A percentile compares a stretch with the other conserved stretches of the same genome.
Evolutionary conservation across 2,113 vertebrate species (phyloP).

Genomic region (Urocitellus parryii): DNA sequence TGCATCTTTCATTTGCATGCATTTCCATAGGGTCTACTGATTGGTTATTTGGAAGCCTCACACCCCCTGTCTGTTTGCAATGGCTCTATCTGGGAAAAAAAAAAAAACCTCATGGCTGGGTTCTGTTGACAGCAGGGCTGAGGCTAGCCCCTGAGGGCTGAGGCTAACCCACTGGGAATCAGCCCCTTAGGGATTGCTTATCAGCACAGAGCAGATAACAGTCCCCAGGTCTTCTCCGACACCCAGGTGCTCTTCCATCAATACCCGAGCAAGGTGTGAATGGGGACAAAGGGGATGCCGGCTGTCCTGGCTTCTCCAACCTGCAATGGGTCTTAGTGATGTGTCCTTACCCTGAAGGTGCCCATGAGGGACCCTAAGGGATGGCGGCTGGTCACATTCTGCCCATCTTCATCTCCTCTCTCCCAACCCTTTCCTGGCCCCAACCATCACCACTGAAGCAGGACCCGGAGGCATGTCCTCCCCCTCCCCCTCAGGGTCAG

Average conservation of each 20-base stretch:
- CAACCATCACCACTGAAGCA: background rate
- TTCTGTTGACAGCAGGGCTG: background rate
- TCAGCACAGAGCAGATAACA: background rate
- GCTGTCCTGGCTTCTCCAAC: background rate
- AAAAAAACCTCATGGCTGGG: background rate
- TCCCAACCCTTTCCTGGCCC: fast-evolving
- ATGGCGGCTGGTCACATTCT: background rate
- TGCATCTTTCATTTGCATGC: constrained; percentile 77
- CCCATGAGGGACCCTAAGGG: background rate
- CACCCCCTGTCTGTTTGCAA: background rate
- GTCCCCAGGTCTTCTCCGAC: background rate
- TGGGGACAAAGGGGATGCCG: background rate
- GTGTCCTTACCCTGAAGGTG: background rate
- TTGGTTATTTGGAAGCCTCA: constrained; percentile 67
- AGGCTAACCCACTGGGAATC: background rate
- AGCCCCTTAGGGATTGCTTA: background rate
- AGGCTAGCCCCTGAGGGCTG: background rate
- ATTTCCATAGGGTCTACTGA: constrained; percentile 74
- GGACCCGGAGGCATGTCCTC: background rate
- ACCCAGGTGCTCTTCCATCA: background rate
- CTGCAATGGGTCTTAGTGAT: background rate
- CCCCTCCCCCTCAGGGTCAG: background rate
- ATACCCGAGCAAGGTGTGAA: background rate
- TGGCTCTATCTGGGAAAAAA: background rate
- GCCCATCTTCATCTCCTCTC: background rate